A percentile compares a stretch with the other conserved stretches of the same genome.
These are phyloP conservation scores for Nasonia longicornis DNA, from an alignment of 1,140 invertebrate species.

Conservation along the genomic window DNA sequence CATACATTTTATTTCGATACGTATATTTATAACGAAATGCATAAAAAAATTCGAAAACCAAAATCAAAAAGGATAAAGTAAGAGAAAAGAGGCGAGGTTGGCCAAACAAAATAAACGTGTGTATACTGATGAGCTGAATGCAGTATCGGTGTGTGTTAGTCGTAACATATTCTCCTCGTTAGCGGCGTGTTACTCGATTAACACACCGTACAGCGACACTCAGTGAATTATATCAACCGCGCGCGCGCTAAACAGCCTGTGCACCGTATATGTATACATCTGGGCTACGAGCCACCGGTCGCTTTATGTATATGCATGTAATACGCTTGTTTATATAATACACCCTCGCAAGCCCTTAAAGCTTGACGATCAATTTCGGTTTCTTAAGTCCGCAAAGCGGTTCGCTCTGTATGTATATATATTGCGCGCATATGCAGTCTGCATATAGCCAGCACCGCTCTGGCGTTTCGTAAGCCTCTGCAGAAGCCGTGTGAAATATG, in stretches of 20 bases:
- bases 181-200: conserved; percentile 54
- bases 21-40: neutral
- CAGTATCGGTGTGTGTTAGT: neutral
- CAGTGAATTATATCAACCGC: conserved; percentile 50
- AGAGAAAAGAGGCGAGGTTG: neutral
- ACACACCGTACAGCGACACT: conserved; percentile 50
- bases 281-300: neutral
- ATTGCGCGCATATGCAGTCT: conserved; percentile 10
- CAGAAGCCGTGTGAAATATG: neutral
- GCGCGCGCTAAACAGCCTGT: neutral
- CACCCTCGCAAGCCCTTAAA: conserved; percentile 7
- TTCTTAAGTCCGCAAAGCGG: conserved; percentile 29
- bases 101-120: neutral
- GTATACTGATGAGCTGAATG: neutral
- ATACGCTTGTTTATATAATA: neutral
- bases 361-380: conserved; percentile 29
- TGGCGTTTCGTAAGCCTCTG: neutral
- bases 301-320: neutral
- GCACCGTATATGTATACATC: neutral
- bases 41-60: neutral
- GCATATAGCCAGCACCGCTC: neutral
- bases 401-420: conserved; percentile 35
- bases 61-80: neutral
- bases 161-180: conserved; percentile 51
- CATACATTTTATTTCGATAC: no score